Evolutionary conservation across 1,140 invertebrate genomes (phyloP).

Genomic region (Macrostomum lignano): DNA sequence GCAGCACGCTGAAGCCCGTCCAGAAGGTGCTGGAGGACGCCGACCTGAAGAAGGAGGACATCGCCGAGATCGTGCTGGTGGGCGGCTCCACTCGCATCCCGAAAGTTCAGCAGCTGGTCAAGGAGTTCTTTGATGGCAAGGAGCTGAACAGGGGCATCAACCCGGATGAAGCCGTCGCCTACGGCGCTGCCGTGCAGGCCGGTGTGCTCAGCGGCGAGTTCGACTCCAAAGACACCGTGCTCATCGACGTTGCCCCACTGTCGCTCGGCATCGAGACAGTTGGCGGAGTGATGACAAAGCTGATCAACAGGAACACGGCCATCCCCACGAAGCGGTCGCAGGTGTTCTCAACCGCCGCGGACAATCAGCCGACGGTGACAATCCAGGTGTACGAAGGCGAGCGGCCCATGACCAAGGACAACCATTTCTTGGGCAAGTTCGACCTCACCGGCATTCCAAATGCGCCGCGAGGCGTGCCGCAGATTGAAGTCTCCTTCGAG

Average conservation of each 20-base stretch:
- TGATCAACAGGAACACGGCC: slow-evolving; percentile 85
- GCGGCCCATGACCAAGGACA: slow-evolving; percentile 95
- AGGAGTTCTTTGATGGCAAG: slow-evolving; percentile 82
- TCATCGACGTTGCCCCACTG: slow-evolving; percentile 84
- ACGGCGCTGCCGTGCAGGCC: slow-evolving; percentile 90
- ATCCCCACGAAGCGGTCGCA: slow-evolving; percentile 99
- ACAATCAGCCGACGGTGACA: slow-evolving; percentile 93
- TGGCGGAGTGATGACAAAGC: slow-evolving; percentile 94
- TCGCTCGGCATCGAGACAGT: slow-evolving; percentile 98
- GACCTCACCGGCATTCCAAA: slow-evolving; percentile 90
- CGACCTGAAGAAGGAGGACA: slow-evolving; percentile 70
- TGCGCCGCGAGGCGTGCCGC: slow-evolving; percentile 88
- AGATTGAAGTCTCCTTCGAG: slow-evolving; percentile 94
- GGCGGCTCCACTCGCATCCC: slow-evolving; percentile 94
- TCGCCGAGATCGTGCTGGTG: slow-evolving; percentile 82
- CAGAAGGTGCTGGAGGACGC: slow-evolving; percentile 45
- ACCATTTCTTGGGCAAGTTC: slow-evolving; percentile 83
- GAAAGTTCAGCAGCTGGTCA: slow-evolving; percentile 71
- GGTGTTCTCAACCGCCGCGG: slow-evolving; percentile 90
- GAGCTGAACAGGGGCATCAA: slow-evolving; percentile 54
- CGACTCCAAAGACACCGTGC: slow-evolving; percentile 70
- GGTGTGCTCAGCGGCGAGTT: slow-evolving; percentile 40
- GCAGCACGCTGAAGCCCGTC: slow-evolving; percentile 71
- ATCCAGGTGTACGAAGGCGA: slow-evolving; percentile 93
- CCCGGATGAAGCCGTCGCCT: slow-evolving; percentile 46